Conservation (phyloP, 1,140 invertebrate species). For the Drosophila saltans region DNA sequence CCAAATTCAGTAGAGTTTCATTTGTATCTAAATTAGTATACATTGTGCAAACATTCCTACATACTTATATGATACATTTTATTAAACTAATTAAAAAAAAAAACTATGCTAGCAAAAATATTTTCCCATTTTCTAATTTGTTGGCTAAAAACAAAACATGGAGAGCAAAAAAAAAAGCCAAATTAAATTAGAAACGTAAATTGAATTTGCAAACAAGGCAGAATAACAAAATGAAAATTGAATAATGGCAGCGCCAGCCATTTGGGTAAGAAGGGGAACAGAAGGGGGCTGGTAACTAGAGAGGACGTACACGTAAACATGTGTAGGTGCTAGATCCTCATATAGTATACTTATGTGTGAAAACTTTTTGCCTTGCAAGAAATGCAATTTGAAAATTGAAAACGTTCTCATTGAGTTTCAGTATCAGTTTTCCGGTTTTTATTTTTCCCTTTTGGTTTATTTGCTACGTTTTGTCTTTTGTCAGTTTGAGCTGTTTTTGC, state of each 20-base stretch:
- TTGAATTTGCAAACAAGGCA: conserved; percentile 70
- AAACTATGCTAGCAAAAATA: conserved; percentile 72
- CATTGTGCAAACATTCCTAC: not conserved
- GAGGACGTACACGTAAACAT: conserved; percentile 17
- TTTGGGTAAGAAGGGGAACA: not conserved
- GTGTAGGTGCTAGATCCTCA: conserved; percentile 18
- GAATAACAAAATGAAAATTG: conserved; percentile 67
- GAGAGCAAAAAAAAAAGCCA: conserved; percentile 23
- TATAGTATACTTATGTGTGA: conserved; percentile 1
- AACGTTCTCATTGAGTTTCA: conserved; percentile 40
- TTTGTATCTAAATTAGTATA: conserved; percentile 10
- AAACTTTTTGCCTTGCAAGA: conserved; percentile 16
- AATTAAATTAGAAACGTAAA: conserved; percentile 75
- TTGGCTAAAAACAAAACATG: conserved; percentile 11
- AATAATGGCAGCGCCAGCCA: conserved; percentile 51
- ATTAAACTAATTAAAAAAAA: conserved; percentile 72
- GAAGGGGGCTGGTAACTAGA: not conserved
- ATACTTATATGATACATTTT: conserved; percentile 13
- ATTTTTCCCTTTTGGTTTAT: too few relatives aligned
- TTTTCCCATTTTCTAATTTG: conserved; percentile 69
- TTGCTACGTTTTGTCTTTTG: conserved; percentile 3
- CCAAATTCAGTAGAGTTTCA: not conserved
- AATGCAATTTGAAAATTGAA: conserved; percentile 75
- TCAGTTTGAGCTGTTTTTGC: conserved; percentile 34
- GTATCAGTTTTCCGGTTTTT: conserved; percentile 9